These are phyloP conservation scores for Dendrophyllia cribrosa DNA, from an alignment of 64 coral and sea anemone species.

Conservation along the genomic window DNA sequence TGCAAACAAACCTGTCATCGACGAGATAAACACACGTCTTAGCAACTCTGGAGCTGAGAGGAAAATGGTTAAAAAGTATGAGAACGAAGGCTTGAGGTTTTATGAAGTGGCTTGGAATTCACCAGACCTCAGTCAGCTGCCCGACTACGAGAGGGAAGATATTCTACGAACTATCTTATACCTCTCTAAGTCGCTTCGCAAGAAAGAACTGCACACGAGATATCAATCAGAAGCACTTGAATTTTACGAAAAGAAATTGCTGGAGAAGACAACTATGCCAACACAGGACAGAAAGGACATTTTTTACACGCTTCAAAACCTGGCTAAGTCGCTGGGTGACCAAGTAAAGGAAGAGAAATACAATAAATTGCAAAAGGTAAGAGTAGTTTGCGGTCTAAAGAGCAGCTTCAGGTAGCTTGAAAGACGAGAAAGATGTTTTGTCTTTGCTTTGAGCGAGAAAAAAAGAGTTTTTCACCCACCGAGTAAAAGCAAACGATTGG, in stretches of 20 bases:
- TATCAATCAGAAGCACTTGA: background rate
- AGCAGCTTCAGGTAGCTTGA: too few species aligned
- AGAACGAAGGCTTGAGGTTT: constrained; percentile 3
- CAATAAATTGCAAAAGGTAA: background rate
- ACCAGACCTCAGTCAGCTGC: background rate
- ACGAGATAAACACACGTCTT: background rate
- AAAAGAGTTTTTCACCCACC: too few species aligned
- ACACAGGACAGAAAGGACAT: background rate
- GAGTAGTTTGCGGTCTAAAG: too few species aligned
- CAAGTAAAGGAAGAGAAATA: constrained; percentile 3
- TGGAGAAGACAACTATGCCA: background rate
- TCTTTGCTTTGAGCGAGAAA: too few species aligned
- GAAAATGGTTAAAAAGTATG: background rate
- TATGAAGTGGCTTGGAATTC: constrained; percentile 31
- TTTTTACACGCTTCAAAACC: background rate
- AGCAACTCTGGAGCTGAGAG: background rate
- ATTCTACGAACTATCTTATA: background rate
- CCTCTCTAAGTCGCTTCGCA: background rate
- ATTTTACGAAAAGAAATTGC: background rate
- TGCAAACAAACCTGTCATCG: background rate
- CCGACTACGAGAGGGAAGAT: background rate
- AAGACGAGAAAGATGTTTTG: too few species aligned
- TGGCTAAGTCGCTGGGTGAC: background rate
- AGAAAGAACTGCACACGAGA: background rate
- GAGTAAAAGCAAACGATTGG: too few species aligned